Percentiles rank a stretch among this genome's conserved stretches.
These are phyloP conservation scores for Pelobates fuscus DNA, from an alignment of 2,113 vertebrate genomes.

Conservation along the genomic window DNA sequence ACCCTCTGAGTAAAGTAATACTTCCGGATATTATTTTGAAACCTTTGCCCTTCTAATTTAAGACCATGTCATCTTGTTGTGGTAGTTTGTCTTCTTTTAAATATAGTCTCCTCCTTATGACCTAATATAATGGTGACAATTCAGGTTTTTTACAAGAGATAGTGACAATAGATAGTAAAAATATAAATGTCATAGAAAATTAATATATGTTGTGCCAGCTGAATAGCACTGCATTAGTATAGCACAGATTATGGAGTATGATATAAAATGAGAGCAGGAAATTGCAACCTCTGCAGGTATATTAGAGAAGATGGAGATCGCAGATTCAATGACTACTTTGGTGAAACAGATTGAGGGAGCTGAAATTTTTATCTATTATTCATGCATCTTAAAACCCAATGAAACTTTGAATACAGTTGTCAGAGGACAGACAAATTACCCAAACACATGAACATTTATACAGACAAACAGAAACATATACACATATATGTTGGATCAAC, in stretches of 20 bases:
- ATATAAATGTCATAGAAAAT: neutral
- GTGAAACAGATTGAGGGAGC: neutral
- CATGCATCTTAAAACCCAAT: neutral
- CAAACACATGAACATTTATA: neutral
- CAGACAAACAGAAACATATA: neutral
- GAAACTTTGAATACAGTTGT: neutral
- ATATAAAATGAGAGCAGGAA: neutral
- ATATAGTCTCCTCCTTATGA: too few relatives aligned
- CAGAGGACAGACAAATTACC: neutral
- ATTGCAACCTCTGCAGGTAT: neutral
- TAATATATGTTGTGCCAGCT: neutral
- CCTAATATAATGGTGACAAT: too few relatives aligned
- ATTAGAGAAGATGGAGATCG: neutral
- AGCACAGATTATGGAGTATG: neutral
- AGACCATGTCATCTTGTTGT: too few relatives aligned
- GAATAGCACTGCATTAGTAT: neutral
- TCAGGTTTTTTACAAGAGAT: too few relatives aligned
- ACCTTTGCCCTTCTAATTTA: too few relatives aligned
- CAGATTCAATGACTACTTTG: neutral
- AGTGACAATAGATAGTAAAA: too few relatives aligned
- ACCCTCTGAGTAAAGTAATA: too few relatives aligned
- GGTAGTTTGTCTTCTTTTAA: too few relatives aligned
- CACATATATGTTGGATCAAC: neutral
- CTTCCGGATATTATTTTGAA: too few relatives aligned
- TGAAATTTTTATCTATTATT: neutral